phyloP scores from a whole-genome alignment of 2,113 vertebrate species.

The Zosterops borbonicus region DNA sequence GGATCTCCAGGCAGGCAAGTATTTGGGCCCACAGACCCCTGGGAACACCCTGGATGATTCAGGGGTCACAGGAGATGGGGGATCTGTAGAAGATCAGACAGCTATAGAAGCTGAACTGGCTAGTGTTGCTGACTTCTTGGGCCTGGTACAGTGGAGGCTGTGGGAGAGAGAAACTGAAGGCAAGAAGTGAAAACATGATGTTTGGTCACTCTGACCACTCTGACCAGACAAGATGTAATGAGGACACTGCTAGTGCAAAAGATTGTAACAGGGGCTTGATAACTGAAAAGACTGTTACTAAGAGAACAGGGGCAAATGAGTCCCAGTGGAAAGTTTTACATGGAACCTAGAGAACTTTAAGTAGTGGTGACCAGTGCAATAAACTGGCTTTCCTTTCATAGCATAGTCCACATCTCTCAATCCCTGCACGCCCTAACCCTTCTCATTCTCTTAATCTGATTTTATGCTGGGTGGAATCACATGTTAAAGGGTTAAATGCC shows the following conservation, averaged over 20 bases:
- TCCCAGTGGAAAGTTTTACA: neutral
- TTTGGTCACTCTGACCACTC: neutral
- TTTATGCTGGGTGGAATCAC: neutral
- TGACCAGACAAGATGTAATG: neutral
- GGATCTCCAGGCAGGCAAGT: neutral
- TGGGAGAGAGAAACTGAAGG: neutral
- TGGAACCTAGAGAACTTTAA: neutral
- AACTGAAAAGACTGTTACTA: neutral
- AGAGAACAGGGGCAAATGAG: neutral
- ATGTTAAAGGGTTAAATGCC: neutral
- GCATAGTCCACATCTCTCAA: neutral
- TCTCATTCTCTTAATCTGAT: neutral
- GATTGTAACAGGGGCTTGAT: neutral
- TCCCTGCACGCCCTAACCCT: neutral
- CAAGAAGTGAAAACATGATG: neutral
- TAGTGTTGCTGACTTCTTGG: neutral
- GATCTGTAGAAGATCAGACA: neutral
- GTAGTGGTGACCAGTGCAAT: neutral
- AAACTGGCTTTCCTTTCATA: neutral
- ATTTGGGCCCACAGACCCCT: neutral
- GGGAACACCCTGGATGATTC: neutral
- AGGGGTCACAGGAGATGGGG: neutral
- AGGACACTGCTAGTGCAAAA: neutral
- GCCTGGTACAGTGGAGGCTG: neutral
- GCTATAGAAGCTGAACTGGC: neutral